These are phyloP conservation scores for Riparia riparia DNA, from an alignment of 2,113 vertebrate species.

Conservation along the genomic window DNA sequence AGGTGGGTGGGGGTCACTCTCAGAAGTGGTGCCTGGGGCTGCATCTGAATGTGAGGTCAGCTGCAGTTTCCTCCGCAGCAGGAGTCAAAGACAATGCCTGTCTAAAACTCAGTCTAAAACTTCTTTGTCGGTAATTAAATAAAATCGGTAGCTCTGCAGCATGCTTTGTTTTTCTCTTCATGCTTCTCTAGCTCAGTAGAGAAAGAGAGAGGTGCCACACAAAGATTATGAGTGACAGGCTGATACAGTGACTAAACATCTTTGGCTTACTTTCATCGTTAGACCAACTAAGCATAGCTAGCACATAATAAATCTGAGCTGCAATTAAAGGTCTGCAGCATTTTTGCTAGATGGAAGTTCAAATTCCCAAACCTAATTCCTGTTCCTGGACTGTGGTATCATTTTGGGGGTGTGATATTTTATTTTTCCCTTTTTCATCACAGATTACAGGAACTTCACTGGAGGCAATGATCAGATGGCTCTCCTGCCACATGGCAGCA, in stretches of 20 bases:
- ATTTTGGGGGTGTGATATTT: not conserved
- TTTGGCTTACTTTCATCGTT: not conserved
- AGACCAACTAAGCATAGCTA: not conserved
- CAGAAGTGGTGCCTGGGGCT: not conserved
- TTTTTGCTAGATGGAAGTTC: slow-evolving; percentile 1
- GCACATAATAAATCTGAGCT: slow-evolving; percentile 21
- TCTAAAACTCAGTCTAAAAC: not conserved
- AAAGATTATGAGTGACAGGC: not conserved
- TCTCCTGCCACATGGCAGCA: not conserved
- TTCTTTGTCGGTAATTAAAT: not conserved
- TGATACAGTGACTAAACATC: not conserved
- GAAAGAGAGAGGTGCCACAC: not conserved
- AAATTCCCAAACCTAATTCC: not conserved
- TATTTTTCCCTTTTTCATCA: not conserved
- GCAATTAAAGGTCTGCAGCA: not conserved
- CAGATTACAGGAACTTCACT: not conserved
- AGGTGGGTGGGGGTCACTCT: not conserved
- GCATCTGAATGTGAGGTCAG: not conserved
- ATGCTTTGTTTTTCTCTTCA: not conserved
- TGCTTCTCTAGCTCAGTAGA: not conserved
- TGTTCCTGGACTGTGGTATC: not conserved
- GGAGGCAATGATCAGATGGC: not conserved
- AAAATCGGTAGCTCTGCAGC: not conserved
- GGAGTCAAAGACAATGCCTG: not conserved
- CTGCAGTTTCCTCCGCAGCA: not conserved